Conservation (phyloP, 2,797 vertebrate genomes). For the Gobio occitaniae region DNA sequence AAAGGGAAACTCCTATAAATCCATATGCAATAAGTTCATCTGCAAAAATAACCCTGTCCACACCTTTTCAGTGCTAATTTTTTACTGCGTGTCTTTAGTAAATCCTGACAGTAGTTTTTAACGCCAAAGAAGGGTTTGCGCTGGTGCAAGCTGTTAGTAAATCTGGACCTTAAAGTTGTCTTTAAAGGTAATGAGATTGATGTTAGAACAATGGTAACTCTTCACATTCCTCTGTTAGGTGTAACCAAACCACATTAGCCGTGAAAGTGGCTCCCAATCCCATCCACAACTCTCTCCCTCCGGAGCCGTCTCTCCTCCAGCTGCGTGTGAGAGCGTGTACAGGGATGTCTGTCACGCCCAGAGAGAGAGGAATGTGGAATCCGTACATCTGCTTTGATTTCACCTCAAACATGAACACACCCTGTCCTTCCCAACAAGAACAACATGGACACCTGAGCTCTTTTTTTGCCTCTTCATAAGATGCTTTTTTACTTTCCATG, state of each 20-base stretch:
- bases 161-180: not conserved
- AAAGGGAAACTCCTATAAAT: too few relatives aligned
- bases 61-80: too few relatives aligned
- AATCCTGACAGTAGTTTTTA: too few relatives aligned
- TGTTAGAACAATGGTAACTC: constrained; percentile 20
- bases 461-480: not conserved
- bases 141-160: too few relatives aligned
- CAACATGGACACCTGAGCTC: not conserved
- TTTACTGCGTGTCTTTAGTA: too few relatives aligned
- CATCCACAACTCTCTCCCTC: not conserved
- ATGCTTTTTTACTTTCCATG: not conserved
- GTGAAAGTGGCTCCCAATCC: constrained; percentile 33
- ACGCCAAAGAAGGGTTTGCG: too few relatives aligned
- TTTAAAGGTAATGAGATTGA: constrained; percentile 4
- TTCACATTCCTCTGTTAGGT: constrained; percentile 51
- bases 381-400: constrained; percentile 12
- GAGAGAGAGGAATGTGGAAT: constrained; percentile 27
- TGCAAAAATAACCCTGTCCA: too few relatives aligned
- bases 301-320: not conserved
- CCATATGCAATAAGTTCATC: too few relatives aligned
- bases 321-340: constrained; percentile 59
- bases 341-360: not conserved
- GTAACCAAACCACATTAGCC: constrained; percentile 41
- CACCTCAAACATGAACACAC: constrained; percentile 36
- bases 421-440: constrained; percentile 32